Percentiles rank a stretch among this genome's conserved stretches.
phyloP scores from a whole-genome alignment of 92 coral and sea anemone species.

The Hydrozoanthus gracilis region DNA sequence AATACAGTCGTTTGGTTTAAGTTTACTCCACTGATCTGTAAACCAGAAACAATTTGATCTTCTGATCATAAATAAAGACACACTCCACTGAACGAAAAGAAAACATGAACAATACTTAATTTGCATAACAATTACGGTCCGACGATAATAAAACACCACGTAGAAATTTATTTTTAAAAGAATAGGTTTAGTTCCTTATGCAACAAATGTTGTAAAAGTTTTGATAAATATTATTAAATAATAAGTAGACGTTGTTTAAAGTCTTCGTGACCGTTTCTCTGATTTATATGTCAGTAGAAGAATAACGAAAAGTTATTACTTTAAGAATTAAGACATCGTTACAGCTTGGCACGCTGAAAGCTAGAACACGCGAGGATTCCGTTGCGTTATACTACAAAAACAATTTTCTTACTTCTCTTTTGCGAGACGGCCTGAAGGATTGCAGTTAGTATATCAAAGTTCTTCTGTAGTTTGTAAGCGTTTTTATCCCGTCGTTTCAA shows the following conservation, averaged over 20 bases:
- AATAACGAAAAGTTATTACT: too few relatives aligned
- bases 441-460: constrained; percentile 94
- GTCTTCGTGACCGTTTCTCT: too few relatives aligned
- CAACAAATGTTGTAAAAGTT: background rate
- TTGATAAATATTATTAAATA: too few relatives aligned
- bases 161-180: background rate
- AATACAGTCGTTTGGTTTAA: too few relatives aligned
- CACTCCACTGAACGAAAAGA: constrained; percentile 27
- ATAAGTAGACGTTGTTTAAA: too few relatives aligned
- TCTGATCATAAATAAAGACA: background rate
- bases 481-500: constrained; percentile 94
- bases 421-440: constrained; percentile 97
- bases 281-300: too few relatives aligned
- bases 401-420: constrained; percentile 84
- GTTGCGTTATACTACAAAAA: background rate
- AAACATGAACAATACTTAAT: constrained; percentile 5
- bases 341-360: background rate
- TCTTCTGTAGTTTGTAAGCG: constrained; percentile 94
- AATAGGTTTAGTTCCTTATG: background rate
- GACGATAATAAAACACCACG: background rate
- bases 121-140: constrained; percentile 33
- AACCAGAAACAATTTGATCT: background rate
- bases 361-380: background rate
- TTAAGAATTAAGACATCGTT: too few relatives aligned
- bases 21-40: too few relatives aligned